A percentile compares a stretch with the other conserved stretches of the same genome.
Evolutionary conservation across 2,797 vertebrate genomes (phyloP).

Genomic region (Galaxias olidus): DNA sequence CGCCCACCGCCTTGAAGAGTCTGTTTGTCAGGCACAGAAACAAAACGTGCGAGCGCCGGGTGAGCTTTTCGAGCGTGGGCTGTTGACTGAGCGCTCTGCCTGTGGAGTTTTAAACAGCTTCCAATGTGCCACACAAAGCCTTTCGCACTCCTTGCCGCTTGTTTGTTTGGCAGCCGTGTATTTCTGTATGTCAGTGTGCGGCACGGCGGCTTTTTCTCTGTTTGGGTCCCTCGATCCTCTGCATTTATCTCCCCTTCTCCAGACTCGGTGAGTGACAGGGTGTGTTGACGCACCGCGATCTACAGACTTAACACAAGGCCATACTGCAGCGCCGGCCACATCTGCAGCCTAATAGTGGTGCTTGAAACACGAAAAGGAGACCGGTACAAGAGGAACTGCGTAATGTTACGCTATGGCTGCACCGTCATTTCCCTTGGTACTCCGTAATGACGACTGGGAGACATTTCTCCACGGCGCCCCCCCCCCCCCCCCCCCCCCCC

Average conservation of each 20-base stretch:
- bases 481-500: not conserved
- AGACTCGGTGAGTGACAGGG: not conserved
- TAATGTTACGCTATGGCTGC: too few species aligned
- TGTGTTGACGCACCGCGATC: not conserved
- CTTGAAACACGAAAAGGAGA: too few species aligned
- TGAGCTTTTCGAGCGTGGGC: not conserved
- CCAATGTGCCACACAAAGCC: not conserved
- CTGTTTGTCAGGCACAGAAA: conserved; percentile 8
- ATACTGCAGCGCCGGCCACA: too few species aligned
- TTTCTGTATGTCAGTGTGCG: not conserved
- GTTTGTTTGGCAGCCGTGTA: not conserved
- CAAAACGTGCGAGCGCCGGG: not conserved
- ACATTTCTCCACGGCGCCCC: not conserved
- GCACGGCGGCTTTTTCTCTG: not conserved
- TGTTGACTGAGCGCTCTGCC: not conserved
- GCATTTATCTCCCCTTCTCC: not conserved
- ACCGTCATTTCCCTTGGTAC: too few species aligned
- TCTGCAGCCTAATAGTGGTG: too few species aligned
- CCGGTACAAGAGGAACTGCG: too few species aligned
- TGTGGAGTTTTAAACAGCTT: not conserved
- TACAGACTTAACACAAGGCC: too few species aligned
- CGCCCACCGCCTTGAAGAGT: too few species aligned
- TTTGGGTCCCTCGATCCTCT: not conserved
- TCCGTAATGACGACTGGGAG: too few species aligned
- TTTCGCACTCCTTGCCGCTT: not conserved